Conservation (phyloP, 2,888 invertebrate species). For the Zhengitettix transpicula region DNA sequence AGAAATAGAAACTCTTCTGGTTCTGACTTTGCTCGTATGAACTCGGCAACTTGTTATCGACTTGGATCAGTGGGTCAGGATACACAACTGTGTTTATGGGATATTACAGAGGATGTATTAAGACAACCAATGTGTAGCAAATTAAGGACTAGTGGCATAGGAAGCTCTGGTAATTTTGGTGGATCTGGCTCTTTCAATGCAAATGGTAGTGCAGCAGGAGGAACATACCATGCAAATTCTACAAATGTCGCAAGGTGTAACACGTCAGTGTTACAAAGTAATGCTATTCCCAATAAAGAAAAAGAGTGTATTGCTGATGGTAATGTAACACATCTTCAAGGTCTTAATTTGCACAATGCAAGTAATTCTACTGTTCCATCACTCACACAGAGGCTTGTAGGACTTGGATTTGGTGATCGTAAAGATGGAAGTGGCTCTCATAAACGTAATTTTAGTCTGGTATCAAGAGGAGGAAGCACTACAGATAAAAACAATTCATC, state of each 20-base stretch:
- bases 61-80: conserved; percentile 95
- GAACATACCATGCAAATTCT: conserved; percentile 6
- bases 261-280: background rate
- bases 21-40: conserved; percentile 25
- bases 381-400: conserved; percentile 52
- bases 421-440: conserved; percentile 38
- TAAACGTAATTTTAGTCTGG: conserved; percentile 54
- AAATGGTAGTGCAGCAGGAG: conserved; percentile 10
- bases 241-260: conserved; percentile 6
- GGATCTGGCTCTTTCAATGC: conserved; percentile 14
- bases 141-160: conserved; percentile 20
- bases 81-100: conserved; percentile 96
- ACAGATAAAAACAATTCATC: conserved; percentile 19
- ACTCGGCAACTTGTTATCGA: conserved; percentile 52
- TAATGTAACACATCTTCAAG: conserved; percentile 1
- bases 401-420: conserved; percentile 48
- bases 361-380: conserved; percentile 24
- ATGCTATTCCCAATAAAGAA: conserved; percentile 7
- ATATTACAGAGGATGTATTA: conserved; percentile 88
- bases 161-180: conserved; percentile 13
- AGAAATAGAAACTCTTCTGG: conserved; percentile 28
- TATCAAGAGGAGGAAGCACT: conserved; percentile 33
- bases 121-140: conserved; percentile 45
- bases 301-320: conserved; percentile 9
- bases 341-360: conserved; percentile 6